A percentile compares a stretch with the other conserved stretches of the same genome.
phyloP scores from a whole-genome alignment of 2,113 vertebrate genomes.

The Calidris pugnax region DNA sequence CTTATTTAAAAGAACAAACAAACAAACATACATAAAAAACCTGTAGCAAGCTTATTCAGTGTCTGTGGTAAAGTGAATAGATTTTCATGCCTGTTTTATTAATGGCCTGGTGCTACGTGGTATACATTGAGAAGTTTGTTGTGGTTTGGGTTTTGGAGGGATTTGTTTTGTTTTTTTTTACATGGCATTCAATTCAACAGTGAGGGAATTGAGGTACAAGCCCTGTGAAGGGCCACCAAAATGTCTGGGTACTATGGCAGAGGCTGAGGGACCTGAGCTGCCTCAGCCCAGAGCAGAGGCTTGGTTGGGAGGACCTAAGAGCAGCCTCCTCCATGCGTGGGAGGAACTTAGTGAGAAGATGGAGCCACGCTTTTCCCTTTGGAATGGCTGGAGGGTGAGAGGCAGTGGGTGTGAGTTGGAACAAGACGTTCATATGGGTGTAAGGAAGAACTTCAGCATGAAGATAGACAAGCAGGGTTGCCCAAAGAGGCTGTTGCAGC shows the following conservation, averaged over 20 bases:
- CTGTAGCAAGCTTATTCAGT: background rate
- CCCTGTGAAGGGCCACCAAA: fast-evolving
- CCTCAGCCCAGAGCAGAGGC: background rate
- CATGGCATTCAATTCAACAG: background rate
- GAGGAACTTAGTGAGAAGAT: background rate
- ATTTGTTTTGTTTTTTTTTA: background rate
- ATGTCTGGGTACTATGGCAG: background rate
- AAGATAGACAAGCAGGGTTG: background rate
- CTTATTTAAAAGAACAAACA: background rate
- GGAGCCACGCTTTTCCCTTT: background rate
- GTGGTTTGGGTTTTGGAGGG: background rate
- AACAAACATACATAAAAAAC: background rate
- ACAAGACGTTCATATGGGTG: background rate
- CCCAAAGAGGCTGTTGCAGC: background rate
- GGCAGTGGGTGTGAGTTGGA: background rate
- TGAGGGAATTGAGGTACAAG: background rate
- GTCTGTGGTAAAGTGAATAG: background rate
- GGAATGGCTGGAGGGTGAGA: fast-evolving
- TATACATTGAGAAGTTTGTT: background rate
- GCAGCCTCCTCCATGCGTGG: background rate
- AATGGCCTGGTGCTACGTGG: background rate
- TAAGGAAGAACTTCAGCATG: background rate
- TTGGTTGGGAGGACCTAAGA: background rate
- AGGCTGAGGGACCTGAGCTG: background rate
- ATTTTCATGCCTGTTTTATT: background rate